Base-by-base conservation (phyloP, 2,888 invertebrate species). In the Megamerina dolium region DNA sequence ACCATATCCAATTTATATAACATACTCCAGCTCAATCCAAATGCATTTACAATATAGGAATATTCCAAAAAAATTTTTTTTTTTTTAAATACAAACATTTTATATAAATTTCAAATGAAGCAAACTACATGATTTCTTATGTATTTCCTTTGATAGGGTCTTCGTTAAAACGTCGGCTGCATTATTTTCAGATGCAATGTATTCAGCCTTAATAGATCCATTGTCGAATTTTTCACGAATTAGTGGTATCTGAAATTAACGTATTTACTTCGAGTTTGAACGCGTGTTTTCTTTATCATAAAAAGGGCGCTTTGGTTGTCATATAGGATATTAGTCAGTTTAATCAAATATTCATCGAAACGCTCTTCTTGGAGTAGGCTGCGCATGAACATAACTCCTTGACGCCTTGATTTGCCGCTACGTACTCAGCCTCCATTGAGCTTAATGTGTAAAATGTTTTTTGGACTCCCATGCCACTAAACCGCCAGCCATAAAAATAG, bases 361-460 rank as follows among this genome's bases (percentile, higher is more conserved):
- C 42, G 38, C 35, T 36, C 39, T 26, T 43, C 36, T 19, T 6
- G 14, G 5, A 43, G n/a, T n/a, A 47, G 23, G 9, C 23, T 41
- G 23, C 41, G n/a, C 4, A 29, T 37, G 29, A 41, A 45, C 5
- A 18, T 1, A 41, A 34, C 9, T 39, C 14, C 16, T 48, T 50
- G 2, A 43, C 20, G 12, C 45, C 42, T 37, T 50, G 43, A 21
- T 43, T 45, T 19, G 43, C 18, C n/a, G 41, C 50, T 9, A 48
- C 36, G 13, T 50, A 50, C 18, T 50, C 48, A 1, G 44, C 48
- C 26, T 43, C 51, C 48, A 48, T 51, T n/a, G n/a, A n/a, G n/a
- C n/a, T n/a, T n/a, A n/a, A n/a, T n/a, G n/a, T n/a, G n/a, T n/a
- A n/a, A n/a, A n/a, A n/a, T n/a, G n/a, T n/a, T n/a, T n/a, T n/a